Evolutionary conservation across 2,113 vertebrate species (phyloP).

Genomic region (Oryzias curvinotus): DNA sequence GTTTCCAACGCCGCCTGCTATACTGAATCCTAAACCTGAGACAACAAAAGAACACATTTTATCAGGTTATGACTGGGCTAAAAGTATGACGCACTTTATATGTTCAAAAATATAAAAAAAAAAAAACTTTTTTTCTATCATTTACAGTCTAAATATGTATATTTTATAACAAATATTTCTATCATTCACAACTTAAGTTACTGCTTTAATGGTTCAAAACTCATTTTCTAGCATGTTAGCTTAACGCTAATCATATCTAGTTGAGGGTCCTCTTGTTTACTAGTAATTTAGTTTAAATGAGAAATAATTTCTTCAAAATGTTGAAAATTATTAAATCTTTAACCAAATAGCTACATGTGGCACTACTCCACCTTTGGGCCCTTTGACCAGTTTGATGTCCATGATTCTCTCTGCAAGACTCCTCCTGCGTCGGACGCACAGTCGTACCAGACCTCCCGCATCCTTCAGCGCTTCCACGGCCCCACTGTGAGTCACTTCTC

Average conservation of each 20-base stretch:
- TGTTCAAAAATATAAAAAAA: not conserved
- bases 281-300: not conserved
- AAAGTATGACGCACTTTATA: no score
- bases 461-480: constrained; percentile 97
- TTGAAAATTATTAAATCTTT: not conserved
- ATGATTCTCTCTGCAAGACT: constrained; percentile 89
- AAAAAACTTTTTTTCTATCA: not conserved
- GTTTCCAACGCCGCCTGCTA: constrained; percentile 97
- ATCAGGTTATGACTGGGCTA: not conserved
- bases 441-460: constrained; percentile 90
- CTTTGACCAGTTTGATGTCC: constrained; percentile 97
- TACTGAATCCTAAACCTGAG: constrained; percentile 96
- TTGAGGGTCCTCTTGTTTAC: not conserved
- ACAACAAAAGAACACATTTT: not conserved
- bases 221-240: no score
- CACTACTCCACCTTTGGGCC: constrained; percentile 88
- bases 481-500: constrained; percentile 94
- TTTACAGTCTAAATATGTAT: not conserved
- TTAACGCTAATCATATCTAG: no score
- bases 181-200: no score
- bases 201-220: no score
- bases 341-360: not conserved
- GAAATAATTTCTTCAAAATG: not conserved
- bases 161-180: no score
- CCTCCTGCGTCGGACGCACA: constrained; percentile 91